phyloP scores from a whole-genome alignment of 2,888 invertebrate genomes.

The Dryococelus australis region DNA sequence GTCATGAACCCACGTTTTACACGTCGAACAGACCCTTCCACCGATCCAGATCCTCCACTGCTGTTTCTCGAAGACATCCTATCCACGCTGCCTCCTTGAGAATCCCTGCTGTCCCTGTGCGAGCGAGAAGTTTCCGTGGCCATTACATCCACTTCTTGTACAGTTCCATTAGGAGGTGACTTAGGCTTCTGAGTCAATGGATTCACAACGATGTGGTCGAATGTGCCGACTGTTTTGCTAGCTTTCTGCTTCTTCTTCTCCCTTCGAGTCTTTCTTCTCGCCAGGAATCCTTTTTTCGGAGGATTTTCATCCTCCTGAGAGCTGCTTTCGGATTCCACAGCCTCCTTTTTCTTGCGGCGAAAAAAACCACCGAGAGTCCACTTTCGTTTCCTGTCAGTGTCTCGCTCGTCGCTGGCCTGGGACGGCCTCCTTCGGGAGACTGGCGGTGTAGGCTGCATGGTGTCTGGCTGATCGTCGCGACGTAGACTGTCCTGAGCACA shows the following conservation, averaged over 20 bases:
- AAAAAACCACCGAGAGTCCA: constrained; percentile 85
- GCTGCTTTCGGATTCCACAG: constrained; percentile 66
- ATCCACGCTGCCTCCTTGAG: constrained; percentile 34
- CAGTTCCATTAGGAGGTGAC: constrained; percentile 38
- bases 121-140: constrained; percentile 51
- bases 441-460: neutral
- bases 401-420: constrained; percentile 53
- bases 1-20: constrained; percentile 68
- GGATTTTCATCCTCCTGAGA: constrained; percentile 61
- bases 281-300: constrained; percentile 56
- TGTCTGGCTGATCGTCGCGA: constrained; percentile 32
- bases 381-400: constrained; percentile 70
- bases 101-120: constrained; percentile 54
- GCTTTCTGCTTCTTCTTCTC: constrained; percentile 63
- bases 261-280: constrained; percentile 54
- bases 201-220: constrained; percentile 70
- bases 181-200: constrained; percentile 51
- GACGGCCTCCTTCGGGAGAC: constrained; percentile 30
- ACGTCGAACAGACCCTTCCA: constrained; percentile 63
- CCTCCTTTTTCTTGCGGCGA: constrained; percentile 73
- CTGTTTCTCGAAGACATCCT: constrained; percentile 41
- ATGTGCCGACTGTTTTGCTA: constrained; percentile 64
- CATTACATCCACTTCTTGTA: constrained; percentile 58
- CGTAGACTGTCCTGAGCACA: constrained; percentile 23
- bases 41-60: constrained; percentile 59